Percentiles rank a stretch among this genome's conserved stretches.
Evolutionary conservation across 2,797 vertebrate genomes (phyloP).

Genomic region (Sandelia bainsii): DNA sequence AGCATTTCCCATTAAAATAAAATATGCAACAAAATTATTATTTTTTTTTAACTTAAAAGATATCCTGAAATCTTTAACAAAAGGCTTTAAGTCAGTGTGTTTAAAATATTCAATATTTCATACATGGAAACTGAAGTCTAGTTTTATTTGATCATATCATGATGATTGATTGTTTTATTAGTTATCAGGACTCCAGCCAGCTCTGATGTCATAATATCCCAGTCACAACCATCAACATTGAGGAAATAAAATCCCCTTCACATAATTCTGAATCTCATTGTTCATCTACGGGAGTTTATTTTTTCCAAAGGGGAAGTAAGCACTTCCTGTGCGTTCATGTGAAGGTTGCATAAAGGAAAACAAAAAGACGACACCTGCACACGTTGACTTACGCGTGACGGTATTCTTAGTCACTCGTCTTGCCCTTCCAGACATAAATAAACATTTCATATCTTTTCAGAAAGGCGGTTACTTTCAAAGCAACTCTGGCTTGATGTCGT

Average conservation of each 20-base stretch:
- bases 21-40: too few species aligned
- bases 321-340: fast-evolving
- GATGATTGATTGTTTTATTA: too few species aligned
- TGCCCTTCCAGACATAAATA: not conserved
- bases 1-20: not conserved
- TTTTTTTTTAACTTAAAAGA: too few species aligned
- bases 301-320: not conserved
- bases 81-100: too few species aligned
- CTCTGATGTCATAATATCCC: not conserved
- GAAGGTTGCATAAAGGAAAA: not conserved
- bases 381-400: not conserved
- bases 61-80: too few species aligned
- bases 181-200: too few species aligned
- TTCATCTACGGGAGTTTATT: not conserved
- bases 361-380: not conserved
- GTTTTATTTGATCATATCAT: too few species aligned
- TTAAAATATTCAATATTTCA: too few species aligned
- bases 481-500: not conserved
- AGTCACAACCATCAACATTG: not conserved
- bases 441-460: not conserved
- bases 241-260: not conserved
- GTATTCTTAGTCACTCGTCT: not conserved
- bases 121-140: too few species aligned
- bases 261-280: not conserved
- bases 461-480: constrained; percentile 16